A percentile compares a stretch with the other conserved stretches of the same genome.
Conservation (phyloP, 2,113 vertebrate species). For the Mormyrus iriodes region DNA sequence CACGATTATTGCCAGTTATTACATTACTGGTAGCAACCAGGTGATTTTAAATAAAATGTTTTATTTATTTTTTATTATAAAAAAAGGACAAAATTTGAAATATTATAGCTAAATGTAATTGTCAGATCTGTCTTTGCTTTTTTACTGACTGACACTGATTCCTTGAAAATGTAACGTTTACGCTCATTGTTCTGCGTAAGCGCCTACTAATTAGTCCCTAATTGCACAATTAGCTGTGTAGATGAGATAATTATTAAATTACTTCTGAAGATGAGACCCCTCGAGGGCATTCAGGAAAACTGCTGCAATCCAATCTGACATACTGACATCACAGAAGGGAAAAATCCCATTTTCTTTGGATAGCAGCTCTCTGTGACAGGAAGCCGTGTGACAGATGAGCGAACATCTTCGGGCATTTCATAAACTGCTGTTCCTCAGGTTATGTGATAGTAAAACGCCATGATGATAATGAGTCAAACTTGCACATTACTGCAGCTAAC, state of each 20-base stretch:
- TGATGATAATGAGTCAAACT: background rate
- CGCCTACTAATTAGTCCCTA: background rate
- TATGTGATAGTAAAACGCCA: background rate
- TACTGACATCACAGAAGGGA: background rate
- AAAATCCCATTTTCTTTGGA: background rate
- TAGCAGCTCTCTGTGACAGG: background rate
- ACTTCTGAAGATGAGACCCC: background rate
- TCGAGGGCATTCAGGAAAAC: background rate
- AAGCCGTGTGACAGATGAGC: background rate
- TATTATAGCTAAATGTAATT: background rate
- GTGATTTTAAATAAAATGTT: background rate
- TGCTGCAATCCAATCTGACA: background rate
- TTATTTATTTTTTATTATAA: background rate
- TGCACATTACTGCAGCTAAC: background rate
- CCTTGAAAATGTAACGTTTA: background rate
- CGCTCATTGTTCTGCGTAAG: background rate
- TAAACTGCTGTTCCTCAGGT: background rate
- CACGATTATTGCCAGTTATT: background rate
- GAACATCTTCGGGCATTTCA: background rate
- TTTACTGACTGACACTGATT: background rate
- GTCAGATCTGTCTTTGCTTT: background rate
- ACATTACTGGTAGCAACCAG: background rate
- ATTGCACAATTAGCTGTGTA: background rate
- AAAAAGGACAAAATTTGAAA: too few species aligned
- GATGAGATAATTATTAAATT: background rate